A percentile compares a stretch with the other conserved stretches of the same genome.
Conservation (phyloP, 2,113 vertebrate genomes). For the Anolis carolinensis region DNA sequence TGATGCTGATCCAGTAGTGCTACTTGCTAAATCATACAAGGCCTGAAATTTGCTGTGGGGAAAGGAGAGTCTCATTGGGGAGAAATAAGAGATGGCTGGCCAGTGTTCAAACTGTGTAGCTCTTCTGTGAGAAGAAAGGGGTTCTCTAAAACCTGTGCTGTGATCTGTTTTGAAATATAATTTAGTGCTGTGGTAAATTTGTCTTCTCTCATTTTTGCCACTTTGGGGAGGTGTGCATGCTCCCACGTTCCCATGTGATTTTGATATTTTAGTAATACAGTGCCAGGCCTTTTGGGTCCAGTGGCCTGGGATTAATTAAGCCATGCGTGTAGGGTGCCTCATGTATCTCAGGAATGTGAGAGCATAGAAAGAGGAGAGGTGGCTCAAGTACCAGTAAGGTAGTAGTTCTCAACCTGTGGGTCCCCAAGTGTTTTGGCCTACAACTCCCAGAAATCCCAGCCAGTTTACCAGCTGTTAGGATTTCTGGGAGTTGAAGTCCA, state of each 20-base stretch:
- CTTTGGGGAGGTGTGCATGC: not conserved
- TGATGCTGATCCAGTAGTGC: constrained; percentile 18
- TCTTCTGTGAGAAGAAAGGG: not conserved
- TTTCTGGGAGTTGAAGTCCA: too few relatives aligned
- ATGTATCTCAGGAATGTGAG: not conserved
- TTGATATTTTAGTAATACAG: not conserved
- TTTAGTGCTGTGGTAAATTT: not conserved
- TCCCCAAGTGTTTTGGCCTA: too few relatives aligned
- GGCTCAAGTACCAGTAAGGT: not conserved
- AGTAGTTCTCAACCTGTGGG: too few relatives aligned
- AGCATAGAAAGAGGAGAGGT: not conserved
- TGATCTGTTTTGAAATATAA: not conserved
- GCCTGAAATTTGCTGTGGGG: not conserved
- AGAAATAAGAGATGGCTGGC: not conserved
- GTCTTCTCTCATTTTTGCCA: not conserved
- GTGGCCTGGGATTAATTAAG: not conserved
- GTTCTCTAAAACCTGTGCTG: not conserved
- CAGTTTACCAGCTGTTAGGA: too few relatives aligned
- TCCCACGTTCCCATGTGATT: not conserved
- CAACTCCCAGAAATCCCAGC: too few relatives aligned
- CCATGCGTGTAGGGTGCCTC: not conserved
- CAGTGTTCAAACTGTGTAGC: not conserved
- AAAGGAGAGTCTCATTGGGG: not conserved
- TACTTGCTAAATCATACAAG: not conserved
- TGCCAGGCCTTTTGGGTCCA: not conserved